phyloP scores from a whole-genome alignment of 2,888 invertebrate genomes.

The Colostygia pectinataria region DNA sequence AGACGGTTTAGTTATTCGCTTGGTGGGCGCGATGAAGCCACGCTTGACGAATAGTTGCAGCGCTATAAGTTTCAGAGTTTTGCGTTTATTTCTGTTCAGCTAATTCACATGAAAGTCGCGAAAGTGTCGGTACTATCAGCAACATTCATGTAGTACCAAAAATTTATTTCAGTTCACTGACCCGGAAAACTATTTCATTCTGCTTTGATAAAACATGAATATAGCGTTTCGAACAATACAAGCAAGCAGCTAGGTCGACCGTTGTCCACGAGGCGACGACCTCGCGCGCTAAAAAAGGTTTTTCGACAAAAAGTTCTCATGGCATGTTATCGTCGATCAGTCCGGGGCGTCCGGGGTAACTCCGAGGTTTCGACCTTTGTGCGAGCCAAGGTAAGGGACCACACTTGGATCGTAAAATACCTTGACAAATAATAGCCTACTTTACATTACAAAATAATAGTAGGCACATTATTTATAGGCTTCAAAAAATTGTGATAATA shows the following conservation, averaged over 20 bases:
- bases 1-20: too few species aligned
- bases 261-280: constrained; percentile 22
- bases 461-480: too few species aligned
- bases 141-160: constrained; percentile 9
- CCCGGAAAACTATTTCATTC: constrained; percentile 28
- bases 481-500: too few species aligned
- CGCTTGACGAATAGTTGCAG: too few species aligned
- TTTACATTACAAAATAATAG: too few species aligned
- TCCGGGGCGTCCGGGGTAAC: constrained; percentile 16
- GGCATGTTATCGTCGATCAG: constrained; percentile 26
- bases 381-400: constrained; percentile 17
- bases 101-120: too few species aligned
- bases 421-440: not conserved
- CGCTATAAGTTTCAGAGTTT: too few species aligned
- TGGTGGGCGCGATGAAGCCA: too few species aligned
- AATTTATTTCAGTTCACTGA: constrained; percentile 31
- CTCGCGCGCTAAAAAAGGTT: constrained; percentile 32
- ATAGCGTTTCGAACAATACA: constrained; percentile 21
- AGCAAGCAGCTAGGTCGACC: constrained; percentile 16
- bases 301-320: constrained; percentile 33
- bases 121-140: not conserved
- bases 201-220: constrained; percentile 17
- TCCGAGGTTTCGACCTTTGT: constrained; percentile 29
- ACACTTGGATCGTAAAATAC: not conserved
- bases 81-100: too few species aligned